Conservation (phyloP, 1,140 invertebrate species). For the Cydia fagiglandana region DNA sequence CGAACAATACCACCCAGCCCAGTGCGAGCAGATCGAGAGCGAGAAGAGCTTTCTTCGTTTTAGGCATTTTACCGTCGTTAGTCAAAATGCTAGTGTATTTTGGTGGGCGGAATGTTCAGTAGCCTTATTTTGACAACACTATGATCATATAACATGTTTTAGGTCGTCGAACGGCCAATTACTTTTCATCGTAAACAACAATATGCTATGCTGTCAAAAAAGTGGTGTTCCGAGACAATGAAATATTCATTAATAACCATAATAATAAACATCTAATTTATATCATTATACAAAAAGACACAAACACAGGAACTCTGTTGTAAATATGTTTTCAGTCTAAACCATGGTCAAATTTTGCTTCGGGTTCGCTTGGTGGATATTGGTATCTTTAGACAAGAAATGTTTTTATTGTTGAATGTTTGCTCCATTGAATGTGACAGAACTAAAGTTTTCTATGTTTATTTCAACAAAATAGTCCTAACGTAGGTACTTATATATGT, state of each 20-base stretch:
- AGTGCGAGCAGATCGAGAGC: no score
- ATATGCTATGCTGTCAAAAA: no score
- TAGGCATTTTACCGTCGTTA: no score
- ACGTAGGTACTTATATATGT: no score
- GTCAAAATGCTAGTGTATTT: neutral
- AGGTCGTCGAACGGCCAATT: neutral
- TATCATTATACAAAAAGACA: neutral
- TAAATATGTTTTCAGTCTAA: slow-evolving; percentile 11
- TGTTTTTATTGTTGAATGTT: no score
- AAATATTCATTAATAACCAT: neutral
- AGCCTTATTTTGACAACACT: neutral
- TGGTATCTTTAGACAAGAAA: neutral
- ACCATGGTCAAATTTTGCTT: neutral
- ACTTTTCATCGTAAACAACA: neutral
- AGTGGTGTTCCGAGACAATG: neutral
- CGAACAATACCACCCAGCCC: no score
- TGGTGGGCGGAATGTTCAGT: slow-evolving; percentile 1
- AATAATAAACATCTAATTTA: neutral
- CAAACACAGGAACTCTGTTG: slow-evolving; percentile 16
- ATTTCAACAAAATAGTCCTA: no score
- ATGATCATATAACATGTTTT: neutral
- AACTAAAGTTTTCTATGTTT: no score
- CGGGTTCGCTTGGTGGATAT: neutral
- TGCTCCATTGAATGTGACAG: no score
- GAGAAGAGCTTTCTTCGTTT: no score